Conservation (phyloP, 1,140 invertebrate genomes). For the Marisa cornuarietis region DNA sequence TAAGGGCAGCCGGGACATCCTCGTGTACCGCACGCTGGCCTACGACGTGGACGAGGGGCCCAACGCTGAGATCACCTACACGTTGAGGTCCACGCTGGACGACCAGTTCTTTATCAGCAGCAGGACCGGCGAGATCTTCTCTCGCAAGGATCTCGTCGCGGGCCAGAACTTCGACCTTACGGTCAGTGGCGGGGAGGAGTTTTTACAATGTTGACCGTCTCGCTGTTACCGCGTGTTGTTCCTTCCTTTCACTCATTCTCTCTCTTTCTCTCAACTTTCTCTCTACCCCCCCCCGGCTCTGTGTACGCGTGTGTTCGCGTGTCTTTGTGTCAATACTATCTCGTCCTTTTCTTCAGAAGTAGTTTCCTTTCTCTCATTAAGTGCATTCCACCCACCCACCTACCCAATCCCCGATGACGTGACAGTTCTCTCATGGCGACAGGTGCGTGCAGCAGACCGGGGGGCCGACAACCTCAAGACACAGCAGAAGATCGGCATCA, state of each 20-base stretch:
- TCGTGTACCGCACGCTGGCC: slow-evolving; percentile 52
- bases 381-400: too few species aligned
- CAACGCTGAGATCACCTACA: slow-evolving; percentile 79
- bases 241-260: not conserved
- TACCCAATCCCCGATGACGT: too few species aligned
- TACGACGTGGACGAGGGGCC: slow-evolving; percentile 57
- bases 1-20: slow-evolving; percentile 40
- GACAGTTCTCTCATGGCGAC: not conserved
- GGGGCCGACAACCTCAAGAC: slow-evolving; percentile 74
- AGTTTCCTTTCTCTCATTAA: too few species aligned
- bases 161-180: slow-evolving; percentile 83
- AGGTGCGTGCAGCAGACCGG: slow-evolving; percentile 84
- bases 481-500: slow-evolving; percentile 73
- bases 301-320: slow-evolving; percentile 10
- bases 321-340: not conserved
- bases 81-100: slow-evolving; percentile 75
- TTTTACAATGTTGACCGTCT: too few species aligned
- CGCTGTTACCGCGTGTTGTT: too few species aligned
- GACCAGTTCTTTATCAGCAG: slow-evolving; percentile 79
- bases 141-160: slow-evolving; percentile 73
- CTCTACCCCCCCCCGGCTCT: not conserved
- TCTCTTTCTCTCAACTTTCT: not conserved
- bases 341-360: too few species aligned
- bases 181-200: slow-evolving; percentile 66
- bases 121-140: slow-evolving; percentile 80